These are phyloP conservation scores for Rutilus rutilus DNA, from an alignment of 2,113 vertebrate species.

Conservation along the genomic window DNA sequence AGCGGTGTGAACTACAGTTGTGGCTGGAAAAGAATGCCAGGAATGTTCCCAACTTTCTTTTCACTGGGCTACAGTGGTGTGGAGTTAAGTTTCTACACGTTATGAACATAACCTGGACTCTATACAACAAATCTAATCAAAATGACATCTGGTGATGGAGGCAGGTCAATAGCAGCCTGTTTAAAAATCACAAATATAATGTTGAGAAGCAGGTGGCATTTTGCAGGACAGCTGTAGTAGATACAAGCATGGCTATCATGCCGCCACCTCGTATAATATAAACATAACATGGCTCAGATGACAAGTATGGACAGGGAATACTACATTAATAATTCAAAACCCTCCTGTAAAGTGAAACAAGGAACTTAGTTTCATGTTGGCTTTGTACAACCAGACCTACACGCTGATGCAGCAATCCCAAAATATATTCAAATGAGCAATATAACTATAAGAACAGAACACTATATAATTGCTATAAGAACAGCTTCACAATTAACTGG, in stretches of 20 bases:
- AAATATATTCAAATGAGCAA: not conserved
- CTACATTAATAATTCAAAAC: slow-evolving; percentile 72
- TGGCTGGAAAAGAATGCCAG: slow-evolving; percentile 19
- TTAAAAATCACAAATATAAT: not conserved
- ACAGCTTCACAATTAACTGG: not conserved
- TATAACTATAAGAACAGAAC: not conserved
- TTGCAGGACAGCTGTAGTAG: not conserved
- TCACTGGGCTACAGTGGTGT: not conserved
- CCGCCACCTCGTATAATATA: not conserved
- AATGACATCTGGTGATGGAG: not conserved
- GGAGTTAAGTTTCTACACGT: not conserved
- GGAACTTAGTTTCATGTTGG: not conserved
- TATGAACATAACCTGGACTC: not conserved
- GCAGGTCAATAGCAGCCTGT: not conserved
- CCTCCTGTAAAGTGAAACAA: not conserved
- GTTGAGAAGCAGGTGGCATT: not conserved
- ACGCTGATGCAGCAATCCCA: not conserved
- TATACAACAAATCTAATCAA: not conserved
- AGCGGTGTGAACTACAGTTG: not conserved
- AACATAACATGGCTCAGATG: slow-evolving; percentile 7
- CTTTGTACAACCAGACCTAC: not conserved
- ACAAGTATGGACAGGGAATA: slow-evolving; percentile 47
- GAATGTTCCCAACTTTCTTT: slow-evolving; percentile 36
- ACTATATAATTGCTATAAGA: not conserved
- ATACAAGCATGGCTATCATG: not conserved